Conservation (phyloP, 2,888 invertebrate genomes). For the Sinhomidia bicolor region DNA sequence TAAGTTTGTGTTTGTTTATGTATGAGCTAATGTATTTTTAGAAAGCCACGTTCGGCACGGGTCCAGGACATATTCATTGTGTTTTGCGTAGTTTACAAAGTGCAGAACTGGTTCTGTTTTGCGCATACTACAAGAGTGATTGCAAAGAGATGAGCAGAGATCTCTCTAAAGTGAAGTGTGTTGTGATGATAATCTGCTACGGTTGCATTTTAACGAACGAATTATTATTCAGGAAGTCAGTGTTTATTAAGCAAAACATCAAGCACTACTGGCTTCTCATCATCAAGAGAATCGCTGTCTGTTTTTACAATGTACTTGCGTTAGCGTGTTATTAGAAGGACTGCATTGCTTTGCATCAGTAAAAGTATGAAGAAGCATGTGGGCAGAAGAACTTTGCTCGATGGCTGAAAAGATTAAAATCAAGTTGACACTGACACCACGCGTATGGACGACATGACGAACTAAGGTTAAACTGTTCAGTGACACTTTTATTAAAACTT, state of each 20-base stretch:
- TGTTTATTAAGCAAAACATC: slow-evolving; percentile 46
- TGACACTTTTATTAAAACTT: slow-evolving; percentile 8
- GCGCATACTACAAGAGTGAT: neutral
- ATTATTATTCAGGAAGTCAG: slow-evolving; percentile 31
- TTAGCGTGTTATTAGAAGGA: neutral
- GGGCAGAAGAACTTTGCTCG: neutral
- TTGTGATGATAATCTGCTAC: neutral
- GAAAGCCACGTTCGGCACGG: slow-evolving; percentile 64
- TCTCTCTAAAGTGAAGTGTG: neutral
- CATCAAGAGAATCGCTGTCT: neutral
- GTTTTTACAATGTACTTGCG: neutral
- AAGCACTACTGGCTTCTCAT: neutral
- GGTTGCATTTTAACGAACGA: neutral
- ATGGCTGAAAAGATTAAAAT: neutral
- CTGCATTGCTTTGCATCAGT: neutral
- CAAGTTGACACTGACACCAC: slow-evolving; percentile 39
- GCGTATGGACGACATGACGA: neutral
- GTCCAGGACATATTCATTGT: slow-evolving; percentile 62
- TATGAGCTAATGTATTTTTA: slow-evolving; percentile 62
- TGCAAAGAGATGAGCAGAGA: neutral
- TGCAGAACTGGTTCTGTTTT: slow-evolving; percentile 19
- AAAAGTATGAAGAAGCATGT: neutral
- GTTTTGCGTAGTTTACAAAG: neutral
- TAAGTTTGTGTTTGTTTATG: slow-evolving; percentile 5
- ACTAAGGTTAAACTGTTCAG: slow-evolving; percentile 7